These are phyloP conservation scores for Melanocharis versteri DNA, from an alignment of 2,113 vertebrate genomes.

Conservation along the genomic window DNA sequence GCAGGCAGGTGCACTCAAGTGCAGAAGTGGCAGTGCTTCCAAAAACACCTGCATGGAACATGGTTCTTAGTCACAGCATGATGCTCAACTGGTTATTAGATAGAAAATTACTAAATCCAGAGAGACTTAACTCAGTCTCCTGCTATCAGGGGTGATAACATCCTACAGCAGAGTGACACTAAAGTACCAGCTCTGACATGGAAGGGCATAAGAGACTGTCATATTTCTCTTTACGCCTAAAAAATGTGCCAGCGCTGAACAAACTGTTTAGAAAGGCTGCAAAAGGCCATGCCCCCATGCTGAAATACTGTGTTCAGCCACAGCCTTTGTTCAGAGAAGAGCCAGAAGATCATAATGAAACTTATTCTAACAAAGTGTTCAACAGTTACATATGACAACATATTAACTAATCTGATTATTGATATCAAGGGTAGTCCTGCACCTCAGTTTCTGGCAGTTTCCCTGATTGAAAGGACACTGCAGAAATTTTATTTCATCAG, in stretches of 20 bases:
- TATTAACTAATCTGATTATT: background rate
- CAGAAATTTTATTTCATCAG: conserved; percentile 64
- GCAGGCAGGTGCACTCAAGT: background rate
- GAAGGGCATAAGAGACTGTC: background rate
- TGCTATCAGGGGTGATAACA: background rate
- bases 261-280: background rate
- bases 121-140: background rate
- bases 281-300: background rate
- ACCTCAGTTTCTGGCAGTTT: background rate
- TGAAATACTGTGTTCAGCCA: background rate
- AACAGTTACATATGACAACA: background rate
- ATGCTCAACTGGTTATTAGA: background rate
- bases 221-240: background rate
- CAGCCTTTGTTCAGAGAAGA: background rate
- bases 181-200: background rate
- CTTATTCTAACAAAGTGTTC: background rate
- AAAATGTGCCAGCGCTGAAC: background rate
- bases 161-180: background rate
- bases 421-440: background rate
- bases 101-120: background rate
- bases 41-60: background rate
- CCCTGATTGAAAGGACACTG: conserved; percentile 46
- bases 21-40: background rate
- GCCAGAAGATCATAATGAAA: background rate
- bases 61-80: background rate